A percentile compares a stretch with the other conserved stretches of the same genome.
phyloP scores from a whole-genome alignment of 2,113 vertebrate species.

The Scomber colias region DNA sequence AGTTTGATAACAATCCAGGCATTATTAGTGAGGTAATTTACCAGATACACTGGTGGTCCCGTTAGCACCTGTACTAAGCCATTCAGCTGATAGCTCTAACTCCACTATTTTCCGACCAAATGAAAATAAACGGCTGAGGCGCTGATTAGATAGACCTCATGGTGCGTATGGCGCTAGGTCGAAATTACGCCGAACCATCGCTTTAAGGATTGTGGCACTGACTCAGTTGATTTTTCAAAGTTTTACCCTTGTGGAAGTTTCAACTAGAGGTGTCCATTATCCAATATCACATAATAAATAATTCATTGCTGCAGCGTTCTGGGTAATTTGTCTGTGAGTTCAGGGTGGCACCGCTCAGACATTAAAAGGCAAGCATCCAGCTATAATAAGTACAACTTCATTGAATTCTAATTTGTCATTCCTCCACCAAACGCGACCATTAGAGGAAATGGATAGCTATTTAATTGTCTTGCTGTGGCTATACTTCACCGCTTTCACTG shows the following conservation, averaged over 20 bases:
- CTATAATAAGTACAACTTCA: slow-evolving; percentile 75
- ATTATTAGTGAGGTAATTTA: no score
- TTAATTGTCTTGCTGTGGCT: slow-evolving; percentile 74
- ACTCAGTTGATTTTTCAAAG: slow-evolving; percentile 23
- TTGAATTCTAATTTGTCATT: slow-evolving; percentile 79
- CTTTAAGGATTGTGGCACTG: slow-evolving; percentile 1
- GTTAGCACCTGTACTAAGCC: no score
- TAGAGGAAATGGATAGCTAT: slow-evolving; percentile 68
- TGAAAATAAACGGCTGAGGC: no score
- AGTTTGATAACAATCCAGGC: no score
- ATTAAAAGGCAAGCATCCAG: slow-evolving; percentile 71
- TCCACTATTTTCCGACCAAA: no score
- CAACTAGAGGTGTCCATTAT: slow-evolving; percentile 41
- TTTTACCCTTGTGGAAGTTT: slow-evolving; percentile 40
- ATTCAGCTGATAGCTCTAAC: no score
- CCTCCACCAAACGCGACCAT: slow-evolving; percentile 69
- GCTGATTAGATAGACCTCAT: no score
- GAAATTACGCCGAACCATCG: no score
- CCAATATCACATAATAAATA: slow-evolving; percentile 48
- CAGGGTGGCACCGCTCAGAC: slow-evolving; percentile 46
- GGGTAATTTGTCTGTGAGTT: slow-evolving; percentile 74
- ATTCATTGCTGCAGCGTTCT: slow-evolving; percentile 61
- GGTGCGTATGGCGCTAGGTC: no score
- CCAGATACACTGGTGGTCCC: no score
- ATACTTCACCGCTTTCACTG: slow-evolving; percentile 57